Evolutionary conservation across 2,113 vertebrate genomes (phyloP).

Genomic region (Psittacula cyanocephala): DNA sequence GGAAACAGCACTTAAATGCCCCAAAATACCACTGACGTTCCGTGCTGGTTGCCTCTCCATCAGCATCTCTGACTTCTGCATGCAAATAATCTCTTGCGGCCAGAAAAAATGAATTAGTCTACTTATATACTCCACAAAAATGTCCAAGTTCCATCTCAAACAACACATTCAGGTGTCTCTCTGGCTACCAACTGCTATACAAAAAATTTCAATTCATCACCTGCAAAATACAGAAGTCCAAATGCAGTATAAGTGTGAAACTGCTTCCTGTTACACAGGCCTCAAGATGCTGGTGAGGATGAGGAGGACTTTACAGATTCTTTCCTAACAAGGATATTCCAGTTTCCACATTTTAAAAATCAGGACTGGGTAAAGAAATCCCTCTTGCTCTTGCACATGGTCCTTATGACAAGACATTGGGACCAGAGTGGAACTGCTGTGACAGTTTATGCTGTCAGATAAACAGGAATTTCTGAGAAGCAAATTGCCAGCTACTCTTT

Average conservation of each 20-base stretch:
- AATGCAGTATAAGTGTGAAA: not conserved
- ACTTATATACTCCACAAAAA: not conserved
- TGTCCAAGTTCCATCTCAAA: not conserved
- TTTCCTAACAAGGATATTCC: not conserved
- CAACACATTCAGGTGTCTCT: not conserved
- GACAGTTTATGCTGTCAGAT: not conserved
- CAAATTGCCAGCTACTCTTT: not conserved
- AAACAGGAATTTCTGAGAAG: not conserved
- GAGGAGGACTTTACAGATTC: not conserved
- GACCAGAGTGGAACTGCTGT: not conserved
- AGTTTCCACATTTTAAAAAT: not conserved
- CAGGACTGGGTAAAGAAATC: not conserved
- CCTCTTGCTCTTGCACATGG: not conserved
- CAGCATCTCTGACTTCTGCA: not conserved
- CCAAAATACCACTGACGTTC: not conserved
- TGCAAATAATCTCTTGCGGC: not conserved
- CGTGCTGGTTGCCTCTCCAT: not conserved
- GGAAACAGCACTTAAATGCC: constrained; percentile 42
- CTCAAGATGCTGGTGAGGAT: too few relatives aligned
- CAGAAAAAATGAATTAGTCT: not conserved
- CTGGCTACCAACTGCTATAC: not conserved
- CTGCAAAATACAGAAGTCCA: not conserved
- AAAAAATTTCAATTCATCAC: not conserved
- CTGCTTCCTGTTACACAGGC: rapidly evolving
- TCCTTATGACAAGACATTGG: not conserved